phyloP scores from a whole-genome alignment of 2,797 vertebrate genomes.

The Pseudomugil gertrudae region DNA sequence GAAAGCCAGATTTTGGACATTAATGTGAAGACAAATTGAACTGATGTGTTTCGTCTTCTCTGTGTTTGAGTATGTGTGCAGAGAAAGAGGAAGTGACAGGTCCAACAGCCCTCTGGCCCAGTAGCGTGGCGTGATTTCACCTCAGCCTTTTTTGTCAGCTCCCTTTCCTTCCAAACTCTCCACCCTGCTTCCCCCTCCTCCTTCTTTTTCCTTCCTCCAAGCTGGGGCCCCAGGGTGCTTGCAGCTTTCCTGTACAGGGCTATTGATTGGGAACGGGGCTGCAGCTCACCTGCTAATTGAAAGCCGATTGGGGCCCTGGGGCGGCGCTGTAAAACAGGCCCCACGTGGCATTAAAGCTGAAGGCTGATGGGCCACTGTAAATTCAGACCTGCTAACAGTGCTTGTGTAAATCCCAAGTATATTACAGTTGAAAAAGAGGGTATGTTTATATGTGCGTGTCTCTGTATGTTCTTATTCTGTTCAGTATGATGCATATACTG shows the following conservation, averaged over 20 bases:
- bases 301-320: conserved; percentile 82
- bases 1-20: conserved; percentile 23
- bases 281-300: conserved; percentile 85
- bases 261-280: conserved; percentile 82
- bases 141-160: conserved; percentile 58
- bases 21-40: conserved; percentile 27
- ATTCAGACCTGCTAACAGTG: conserved; percentile 79
- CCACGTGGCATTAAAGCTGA: conserved; percentile 79
- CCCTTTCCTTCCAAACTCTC: conserved; percentile 21
- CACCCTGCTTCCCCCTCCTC: conserved; percentile 8
- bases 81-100: conserved; percentile 51
- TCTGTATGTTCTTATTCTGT: conserved; percentile 1
- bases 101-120: conserved; percentile 59
- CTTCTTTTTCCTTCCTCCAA: conserved; percentile 52
- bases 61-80: conserved; percentile 18
- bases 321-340: conserved; percentile 81
- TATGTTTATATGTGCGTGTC: conserved; percentile 20
- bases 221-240: conserved; percentile 68
- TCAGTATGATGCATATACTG: conserved; percentile 23
- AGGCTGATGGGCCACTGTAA: conserved; percentile 76
- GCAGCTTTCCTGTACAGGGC: conserved; percentile 69
- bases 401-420: conserved; percentile 72
- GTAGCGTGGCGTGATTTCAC: conserved; percentile 59
- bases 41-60: conserved; percentile 13
- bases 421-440: conserved; percentile 39